Evolutionary conservation across 2,888 invertebrate species (phyloP), one percentile per base, ranked within the genome.

Genomic region (Zonitis immaculata): DNA sequence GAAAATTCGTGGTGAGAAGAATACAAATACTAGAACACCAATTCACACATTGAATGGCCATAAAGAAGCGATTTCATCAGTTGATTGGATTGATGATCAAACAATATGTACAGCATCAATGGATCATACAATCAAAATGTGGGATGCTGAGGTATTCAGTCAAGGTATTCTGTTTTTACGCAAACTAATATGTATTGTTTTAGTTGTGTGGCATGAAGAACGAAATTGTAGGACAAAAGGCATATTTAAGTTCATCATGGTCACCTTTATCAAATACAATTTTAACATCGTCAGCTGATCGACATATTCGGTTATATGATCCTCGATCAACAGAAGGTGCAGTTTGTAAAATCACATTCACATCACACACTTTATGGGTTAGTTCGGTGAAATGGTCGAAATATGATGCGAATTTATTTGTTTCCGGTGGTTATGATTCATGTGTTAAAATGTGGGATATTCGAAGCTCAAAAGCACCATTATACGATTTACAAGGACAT

Each of bases 381-480:
- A 89, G 92, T 62, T 82, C 88, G 0, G 92, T 97, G 0, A 80
- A 84, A 59, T 98, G 98, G 98, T 93, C 94, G 0, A 85, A 81
- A 18, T 84, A 83, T 0, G 81, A 89, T 56, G 88, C 91, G 66
- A 82, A 91, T 64, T 79, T 92, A 11, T 98, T 99, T 74, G 81
- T 97, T 18, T 96, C 96, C 0, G 95, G 93, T 1, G 89, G 93
- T 0, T 94, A 95, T 70, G 98, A 99, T 71, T 85, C 87, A 60
- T 80, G 88, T 56, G 86, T 95, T 54, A 98, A 98, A 77, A 79
- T 98, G 45, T 99, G 99, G 99, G 98, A 99, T 76, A 87, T 87
- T 4, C 82, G 96, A 72, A 94, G 95, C 72, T 88, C 94, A 0
- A 89, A 90, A 70, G 91, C 93, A 0, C 91, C 97, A 0, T 78